phyloP scores from a whole-genome alignment of 2,113 vertebrate species.

The Callospermophilus lateralis region DNA sequence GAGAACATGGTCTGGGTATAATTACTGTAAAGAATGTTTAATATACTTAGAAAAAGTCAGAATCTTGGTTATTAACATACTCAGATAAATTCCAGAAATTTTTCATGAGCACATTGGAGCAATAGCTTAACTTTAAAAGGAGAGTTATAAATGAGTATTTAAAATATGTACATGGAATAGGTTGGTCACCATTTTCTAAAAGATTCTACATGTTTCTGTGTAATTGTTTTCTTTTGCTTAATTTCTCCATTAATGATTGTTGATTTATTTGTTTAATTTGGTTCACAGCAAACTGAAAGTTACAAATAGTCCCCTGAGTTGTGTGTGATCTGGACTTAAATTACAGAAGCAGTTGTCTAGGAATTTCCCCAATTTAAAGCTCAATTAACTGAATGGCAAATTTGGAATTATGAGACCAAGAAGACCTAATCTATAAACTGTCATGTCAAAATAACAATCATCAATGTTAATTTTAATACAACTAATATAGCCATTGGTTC shows the following conservation, averaged over 20 bases:
- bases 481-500: background rate
- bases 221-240: conserved; percentile 14
- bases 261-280: conserved; percentile 48
- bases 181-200: background rate
- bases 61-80: conserved; percentile 46
- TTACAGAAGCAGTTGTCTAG: background rate
- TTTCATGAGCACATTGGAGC: conserved; percentile 1
- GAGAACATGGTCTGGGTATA: background rate
- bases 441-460: background rate
- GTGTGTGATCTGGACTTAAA: background rate
- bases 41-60: conserved; percentile 2
- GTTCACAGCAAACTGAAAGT: conserved; percentile 23
- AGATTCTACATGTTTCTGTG: background rate
- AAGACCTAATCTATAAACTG: background rate
- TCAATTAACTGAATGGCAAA: conserved; percentile 11
- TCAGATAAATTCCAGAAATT: conserved; percentile 14
- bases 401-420: background rate
- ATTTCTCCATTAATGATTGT: background rate
- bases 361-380: background rate
- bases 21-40: background rate
- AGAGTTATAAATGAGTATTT: background rate
- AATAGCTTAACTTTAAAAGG: conserved; percentile 13
- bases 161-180: background rate
- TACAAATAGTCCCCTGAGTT: background rate
- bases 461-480: conserved; percentile 33